Conservation (phyloP, 2,797 vertebrate species). For the Sebastes itinus region DNA sequence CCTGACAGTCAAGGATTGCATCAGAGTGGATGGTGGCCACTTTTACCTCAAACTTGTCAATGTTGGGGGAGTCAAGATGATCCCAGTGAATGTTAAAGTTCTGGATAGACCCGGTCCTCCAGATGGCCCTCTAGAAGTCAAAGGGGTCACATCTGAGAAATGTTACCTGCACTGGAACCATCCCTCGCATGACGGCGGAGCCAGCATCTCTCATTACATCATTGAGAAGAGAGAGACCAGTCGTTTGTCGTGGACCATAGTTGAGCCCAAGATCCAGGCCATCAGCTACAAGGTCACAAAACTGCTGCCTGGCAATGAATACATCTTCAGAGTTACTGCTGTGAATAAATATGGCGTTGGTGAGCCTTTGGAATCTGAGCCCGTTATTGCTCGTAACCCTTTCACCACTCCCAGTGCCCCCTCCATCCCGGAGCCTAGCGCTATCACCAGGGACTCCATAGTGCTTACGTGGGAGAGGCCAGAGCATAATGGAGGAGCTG, state of each 20-base stretch:
- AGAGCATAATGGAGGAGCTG: conserved; percentile 92
- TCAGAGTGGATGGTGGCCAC: conserved; percentile 93
- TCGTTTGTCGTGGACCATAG: conserved; percentile 93
- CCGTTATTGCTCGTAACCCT: conserved; percentile 91
- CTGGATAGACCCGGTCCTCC: conserved; percentile 96
- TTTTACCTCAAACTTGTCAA: conserved; percentile 91
- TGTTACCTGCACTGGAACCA: conserved; percentile 94
- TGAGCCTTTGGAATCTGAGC: conserved; percentile 93
- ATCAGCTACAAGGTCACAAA: conserved; percentile 95
- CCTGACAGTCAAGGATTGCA: conserved; percentile 86
- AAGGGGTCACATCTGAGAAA: conserved; percentile 93
- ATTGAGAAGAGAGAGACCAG: conserved; percentile 97
- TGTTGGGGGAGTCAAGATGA: conserved; percentile 93
- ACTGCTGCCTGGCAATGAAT: conserved; percentile 95
- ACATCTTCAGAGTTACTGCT: conserved; percentile 98
- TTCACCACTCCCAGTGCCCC: conserved; percentile 93
- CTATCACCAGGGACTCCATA: conserved; percentile 92
- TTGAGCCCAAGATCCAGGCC: conserved; percentile 94
- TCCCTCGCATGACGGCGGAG: conserved; percentile 96
- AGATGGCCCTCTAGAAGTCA: conserved; percentile 91
- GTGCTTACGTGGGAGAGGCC: conserved; percentile 96
- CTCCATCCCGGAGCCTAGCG: conserved; percentile 88
- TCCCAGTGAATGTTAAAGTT: conserved; percentile 92
- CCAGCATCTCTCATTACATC: conserved; percentile 95
- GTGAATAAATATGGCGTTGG: conserved; percentile 98